Base-by-base conservation (phyloP, 2,797 vertebrate genomes). In the Sebastes oblongus region DNA sequence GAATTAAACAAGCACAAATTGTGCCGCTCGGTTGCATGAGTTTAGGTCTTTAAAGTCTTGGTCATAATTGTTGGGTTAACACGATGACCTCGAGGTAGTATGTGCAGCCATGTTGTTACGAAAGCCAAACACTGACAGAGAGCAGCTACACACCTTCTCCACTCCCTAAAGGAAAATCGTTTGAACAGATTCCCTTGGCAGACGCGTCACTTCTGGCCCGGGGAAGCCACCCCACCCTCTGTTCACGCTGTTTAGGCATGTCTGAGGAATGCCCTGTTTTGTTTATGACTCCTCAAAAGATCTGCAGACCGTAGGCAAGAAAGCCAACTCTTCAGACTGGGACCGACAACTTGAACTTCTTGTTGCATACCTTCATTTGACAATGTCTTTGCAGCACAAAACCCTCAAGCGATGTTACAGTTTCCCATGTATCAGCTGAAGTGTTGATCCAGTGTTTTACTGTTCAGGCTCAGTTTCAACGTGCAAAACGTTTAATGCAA, bases 201-300 rank as follows among this genome's bases (percentile, higher is more conserved):
- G 72, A 62, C 0, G 11, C 67, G 58, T 3, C 1, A 20, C 25
- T 83, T 82, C 69, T 20, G 84, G 85, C 32, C 64, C 18, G 18
- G 8, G 90, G 86, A 85, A 84, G 82, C 75, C 81, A 11, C 79
- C 88, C 52, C 91, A 34, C 92, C 91, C 82, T 25, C n/a, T 4
- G 18, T 3, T 64, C 24, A 27, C 0, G 6, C 74, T 79, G 91
- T 83, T 55, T 5, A 72, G 83, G 70, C 93, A 69, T 76, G 93
- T 65, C 81, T 27, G 62, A 92, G 88, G 91, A 92, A 93, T 90
- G 84, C 90, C 84, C 80, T 13, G 52, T 60, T 83, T 73, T 75
- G 66, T 86, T 72, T 74, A 59, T 5, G 39, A 65, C 39, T 16
- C 46, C 60, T 58, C 64, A 24, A 34, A 61, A 77, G 27, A 55